phyloP scores from a whole-genome alignment of 2,888 invertebrate genomes.

The Tanypteryx hageni region DNA sequence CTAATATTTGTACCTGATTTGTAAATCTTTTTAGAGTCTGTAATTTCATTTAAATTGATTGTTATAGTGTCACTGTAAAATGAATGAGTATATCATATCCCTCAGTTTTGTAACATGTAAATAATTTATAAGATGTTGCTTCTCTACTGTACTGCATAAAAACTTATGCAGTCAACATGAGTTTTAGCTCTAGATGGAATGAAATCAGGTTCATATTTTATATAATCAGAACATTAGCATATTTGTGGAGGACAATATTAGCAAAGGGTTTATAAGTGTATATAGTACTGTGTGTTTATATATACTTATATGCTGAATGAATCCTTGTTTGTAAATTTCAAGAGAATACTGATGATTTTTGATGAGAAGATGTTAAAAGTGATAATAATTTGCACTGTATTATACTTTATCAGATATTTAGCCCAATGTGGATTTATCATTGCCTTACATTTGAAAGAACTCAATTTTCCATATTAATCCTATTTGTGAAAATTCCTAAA shows the following conservation, averaged over 20 bases:
- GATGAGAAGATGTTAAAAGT: slow-evolving; percentile 23
- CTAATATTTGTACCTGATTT: slow-evolving; percentile 61
- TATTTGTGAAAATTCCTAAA: not conserved
- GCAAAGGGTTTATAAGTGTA: slow-evolving; percentile 20
- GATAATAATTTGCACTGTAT: not conserved
- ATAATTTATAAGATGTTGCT: slow-evolving; percentile 16
- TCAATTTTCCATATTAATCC: not conserved
- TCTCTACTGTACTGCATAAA: not conserved
- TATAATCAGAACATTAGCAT: slow-evolving; percentile 34
- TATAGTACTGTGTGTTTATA: slow-evolving; percentile 42
- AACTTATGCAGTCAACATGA: not conserved
- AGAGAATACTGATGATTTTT: slow-evolving; percentile 16
- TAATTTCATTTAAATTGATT: slow-evolving; percentile 26
- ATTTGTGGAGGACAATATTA: slow-evolving; percentile 57
- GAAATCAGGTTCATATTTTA: slow-evolving; percentile 32
- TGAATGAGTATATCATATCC: not conserved
- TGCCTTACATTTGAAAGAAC: not conserved
- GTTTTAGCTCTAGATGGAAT: not conserved
- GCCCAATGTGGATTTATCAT: not conserved
- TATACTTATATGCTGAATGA: slow-evolving; percentile 46
- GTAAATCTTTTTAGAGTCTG: slow-evolving; percentile 17
- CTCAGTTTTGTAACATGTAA: not conserved
- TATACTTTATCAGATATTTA: not conserved
- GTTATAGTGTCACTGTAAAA: slow-evolving; percentile 9
- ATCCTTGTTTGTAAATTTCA: slow-evolving; percentile 37